phyloP scores from a whole-genome alignment of 2,797 vertebrate species.

The Babyrousa celebensis region DNA sequence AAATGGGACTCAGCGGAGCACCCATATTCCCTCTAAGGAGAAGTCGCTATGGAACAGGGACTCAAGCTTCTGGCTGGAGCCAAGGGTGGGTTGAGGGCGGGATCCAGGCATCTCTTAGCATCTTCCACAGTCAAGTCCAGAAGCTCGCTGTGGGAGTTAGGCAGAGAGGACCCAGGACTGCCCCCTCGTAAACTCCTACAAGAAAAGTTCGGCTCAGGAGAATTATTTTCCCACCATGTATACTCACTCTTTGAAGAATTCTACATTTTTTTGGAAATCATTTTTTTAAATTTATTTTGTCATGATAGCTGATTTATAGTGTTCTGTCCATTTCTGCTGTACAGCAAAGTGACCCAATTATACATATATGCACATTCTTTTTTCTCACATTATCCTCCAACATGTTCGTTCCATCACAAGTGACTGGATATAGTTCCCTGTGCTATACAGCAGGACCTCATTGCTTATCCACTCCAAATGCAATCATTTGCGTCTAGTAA shows the following conservation, averaged over 20 bases:
- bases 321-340: too few species aligned
- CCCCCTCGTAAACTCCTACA: neutral
- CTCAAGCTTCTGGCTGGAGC: too few species aligned
- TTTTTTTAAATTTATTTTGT: neutral
- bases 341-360: too few species aligned
- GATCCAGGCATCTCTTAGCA: neutral
- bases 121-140: neutral
- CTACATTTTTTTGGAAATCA: neutral
- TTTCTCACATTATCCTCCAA: too few species aligned
- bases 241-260: neutral
- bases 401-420: too few species aligned
- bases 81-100: neutral
- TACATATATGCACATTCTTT: too few species aligned
- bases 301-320: too few species aligned
- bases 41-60: accelerated
- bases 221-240: neutral
- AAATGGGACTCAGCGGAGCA: neutral
- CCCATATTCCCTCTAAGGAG: neutral
- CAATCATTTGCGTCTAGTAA: too few species aligned
- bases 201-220: neutral
- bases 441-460: too few species aligned
- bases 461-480: too few species aligned
- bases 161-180: neutral
- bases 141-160: neutral
- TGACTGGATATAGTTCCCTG: too few species aligned